A percentile compares a stretch with the other conserved stretches of the same genome.
Evolutionary conservation across 2,797 vertebrate species (phyloP).

Genomic region (Xenops minutus): DNA sequence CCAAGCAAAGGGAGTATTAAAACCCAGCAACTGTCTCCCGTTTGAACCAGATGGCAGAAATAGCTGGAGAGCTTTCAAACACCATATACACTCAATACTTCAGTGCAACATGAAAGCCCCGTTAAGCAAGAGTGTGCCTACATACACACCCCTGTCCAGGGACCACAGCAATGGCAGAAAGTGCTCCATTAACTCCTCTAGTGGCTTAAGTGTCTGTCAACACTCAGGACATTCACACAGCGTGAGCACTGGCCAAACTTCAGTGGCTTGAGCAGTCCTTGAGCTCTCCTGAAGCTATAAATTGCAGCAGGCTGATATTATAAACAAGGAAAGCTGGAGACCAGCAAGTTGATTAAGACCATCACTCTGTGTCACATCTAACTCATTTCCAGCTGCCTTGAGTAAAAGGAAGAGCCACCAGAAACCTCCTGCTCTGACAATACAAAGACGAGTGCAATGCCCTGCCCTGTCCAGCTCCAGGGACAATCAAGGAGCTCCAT

Average conservation of each 20-base stretch:
- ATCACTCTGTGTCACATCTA: neutral
- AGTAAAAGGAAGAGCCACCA: neutral
- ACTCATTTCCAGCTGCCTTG: neutral
- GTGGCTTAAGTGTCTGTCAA: slow-evolving; percentile 22
- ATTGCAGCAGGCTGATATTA: slow-evolving; percentile 14
- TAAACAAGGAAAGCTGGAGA: slow-evolving; percentile 1
- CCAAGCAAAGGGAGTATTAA: neutral
- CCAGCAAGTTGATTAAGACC: neutral
- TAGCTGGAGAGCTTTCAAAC: slow-evolving; percentile 50
- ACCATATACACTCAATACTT: slow-evolving; percentile 11
- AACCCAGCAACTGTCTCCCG: slow-evolving; percentile 45
- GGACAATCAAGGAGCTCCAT: fast-evolving
- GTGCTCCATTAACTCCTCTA: slow-evolving; percentile 12
- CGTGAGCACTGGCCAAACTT: slow-evolving; percentile 11
- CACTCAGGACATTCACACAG: neutral
- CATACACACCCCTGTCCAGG: neutral
- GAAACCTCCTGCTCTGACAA: fast-evolving
- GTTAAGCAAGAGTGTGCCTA: neutral
- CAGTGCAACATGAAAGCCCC: neutral
- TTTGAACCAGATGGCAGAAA: slow-evolving; percentile 54
- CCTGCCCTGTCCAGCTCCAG: neutral
- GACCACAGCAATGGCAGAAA: slow-evolving; percentile 33
- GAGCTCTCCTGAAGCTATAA: slow-evolving; percentile 32
- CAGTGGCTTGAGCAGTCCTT: neutral
- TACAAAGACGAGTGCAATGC: neutral